These are phyloP conservation scores for Rhynchonema sp. DNA, from an alignment of 2,888 invertebrate genomes.

Conservation along the genomic window DNA sequence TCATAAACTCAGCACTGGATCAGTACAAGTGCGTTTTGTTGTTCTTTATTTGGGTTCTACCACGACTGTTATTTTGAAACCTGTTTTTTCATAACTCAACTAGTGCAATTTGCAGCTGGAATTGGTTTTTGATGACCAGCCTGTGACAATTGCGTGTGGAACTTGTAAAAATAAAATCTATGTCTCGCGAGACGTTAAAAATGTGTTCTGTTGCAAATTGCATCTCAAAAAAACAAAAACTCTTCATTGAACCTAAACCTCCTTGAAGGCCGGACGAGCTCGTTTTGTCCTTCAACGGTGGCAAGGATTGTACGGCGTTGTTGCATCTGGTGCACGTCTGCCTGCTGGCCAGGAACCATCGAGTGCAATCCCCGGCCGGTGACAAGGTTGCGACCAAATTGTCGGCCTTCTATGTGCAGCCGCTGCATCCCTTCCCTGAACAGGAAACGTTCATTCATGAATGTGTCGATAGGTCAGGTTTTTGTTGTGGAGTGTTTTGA, in stretches of 20 bases:
- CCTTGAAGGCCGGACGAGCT: slow-evolving; percentile 53
- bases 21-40: slow-evolving; percentile 23
- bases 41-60: slow-evolving; percentile 30
- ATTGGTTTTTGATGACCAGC: no score
- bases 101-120: no score
- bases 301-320: slow-evolving; percentile 89
- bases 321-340: slow-evolving; percentile 46
- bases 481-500: no score
- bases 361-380: background rate
- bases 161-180: no score
- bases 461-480: background rate
- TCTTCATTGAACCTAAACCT: no score
- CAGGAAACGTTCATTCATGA: background rate
- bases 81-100: slow-evolving; percentile 5
- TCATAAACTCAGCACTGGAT: background rate
- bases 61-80: background rate
- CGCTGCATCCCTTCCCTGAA: background rate
- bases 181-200: no score
- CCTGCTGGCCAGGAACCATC: background rate
- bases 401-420: background rate
- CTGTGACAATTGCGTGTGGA: no score
- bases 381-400: no score
- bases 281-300: slow-evolving; percentile 86
- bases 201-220: no score
- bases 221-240: no score